phyloP scores from a whole-genome alignment of 2,113 vertebrate species.

The Irena cyanogastra region DNA sequence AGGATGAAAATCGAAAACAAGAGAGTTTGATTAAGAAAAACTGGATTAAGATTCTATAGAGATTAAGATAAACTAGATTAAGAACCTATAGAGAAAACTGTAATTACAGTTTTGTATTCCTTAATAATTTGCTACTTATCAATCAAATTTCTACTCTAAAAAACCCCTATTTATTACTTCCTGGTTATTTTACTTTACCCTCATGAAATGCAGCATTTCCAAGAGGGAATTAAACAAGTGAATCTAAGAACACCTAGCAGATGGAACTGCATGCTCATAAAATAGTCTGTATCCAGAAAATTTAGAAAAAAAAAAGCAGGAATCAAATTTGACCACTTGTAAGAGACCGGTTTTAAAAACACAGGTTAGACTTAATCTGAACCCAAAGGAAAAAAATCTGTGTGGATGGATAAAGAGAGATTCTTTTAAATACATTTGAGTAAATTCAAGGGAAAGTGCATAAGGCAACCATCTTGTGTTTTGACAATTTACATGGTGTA shows the following conservation, averaged over 20 bases:
- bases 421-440: background rate
- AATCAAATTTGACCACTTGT: background rate
- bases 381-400: background rate
- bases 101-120: background rate
- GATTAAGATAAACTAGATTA: background rate
- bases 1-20: background rate
- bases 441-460: background rate
- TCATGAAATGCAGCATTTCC: background rate
- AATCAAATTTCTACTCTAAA: background rate
- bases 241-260: background rate
- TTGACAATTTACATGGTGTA: background rate
- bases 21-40: too few relatives aligned
- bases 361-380: background rate
- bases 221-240: background rate
- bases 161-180: rapidly evolving
- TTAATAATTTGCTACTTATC: background rate
- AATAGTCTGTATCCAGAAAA: background rate
- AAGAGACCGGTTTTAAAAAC: background rate
- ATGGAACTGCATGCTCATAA: background rate
- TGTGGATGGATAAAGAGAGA: background rate
- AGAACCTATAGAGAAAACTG: background rate
- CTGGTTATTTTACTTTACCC: background rate
- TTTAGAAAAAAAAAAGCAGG: background rate
- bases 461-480: background rate
- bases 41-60: background rate